Evolutionary conservation across 1,140 invertebrate genomes (phyloP).

Genomic region (Aporrectodea caliginosa): DNA sequence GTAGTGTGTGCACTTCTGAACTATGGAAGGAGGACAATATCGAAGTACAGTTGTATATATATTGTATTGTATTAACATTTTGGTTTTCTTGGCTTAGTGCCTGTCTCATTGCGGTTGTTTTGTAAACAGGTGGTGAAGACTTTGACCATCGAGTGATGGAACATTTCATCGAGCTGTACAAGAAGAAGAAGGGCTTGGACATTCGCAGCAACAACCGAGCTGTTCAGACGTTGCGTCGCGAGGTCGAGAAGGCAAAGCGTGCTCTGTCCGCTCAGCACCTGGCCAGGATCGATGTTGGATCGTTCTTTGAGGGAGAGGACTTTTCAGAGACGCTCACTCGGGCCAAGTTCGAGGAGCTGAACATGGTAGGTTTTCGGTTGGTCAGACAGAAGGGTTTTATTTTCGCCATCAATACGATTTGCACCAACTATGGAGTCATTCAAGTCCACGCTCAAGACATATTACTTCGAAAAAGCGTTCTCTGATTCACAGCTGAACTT

Average conservation of each 20-base stretch:
- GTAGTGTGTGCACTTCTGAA: too few species aligned
- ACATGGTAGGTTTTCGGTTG: slow-evolving; percentile 79
- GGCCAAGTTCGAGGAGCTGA: too few species aligned
- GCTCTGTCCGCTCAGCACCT: slow-evolving; percentile 91
- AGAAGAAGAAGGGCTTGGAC: slow-evolving; percentile 98
- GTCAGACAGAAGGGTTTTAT: not conserved
- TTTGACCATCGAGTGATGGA: too few species aligned
- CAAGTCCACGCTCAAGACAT: too few species aligned
- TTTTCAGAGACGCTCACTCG: slow-evolving; percentile 97
- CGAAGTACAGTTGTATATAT: too few species aligned
- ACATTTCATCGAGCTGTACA: slow-evolving; percentile 96
- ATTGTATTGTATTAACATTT: too few species aligned
- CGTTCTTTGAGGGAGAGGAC: slow-evolving; percentile 96
- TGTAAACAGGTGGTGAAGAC: slow-evolving; percentile 75
- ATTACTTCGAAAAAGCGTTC: too few species aligned
- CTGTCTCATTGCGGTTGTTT: too few species aligned
- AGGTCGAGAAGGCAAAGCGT: slow-evolving; percentile 97
- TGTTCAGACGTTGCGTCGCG: slow-evolving; percentile 92
- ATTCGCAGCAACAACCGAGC: slow-evolving; percentile 90
- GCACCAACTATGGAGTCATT: too few species aligned
- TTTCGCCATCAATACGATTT: slow-evolving; percentile 22
- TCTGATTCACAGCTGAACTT: too few species aligned
- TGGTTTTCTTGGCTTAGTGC: too few species aligned
- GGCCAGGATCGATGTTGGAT: slow-evolving; percentile 98
- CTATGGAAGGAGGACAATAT: too few species aligned